Percentiles rank a stretch among this genome's conserved stretches.
Conservation (phyloP, 1,140 invertebrate genomes). For the Penaeus indicus region DNA sequence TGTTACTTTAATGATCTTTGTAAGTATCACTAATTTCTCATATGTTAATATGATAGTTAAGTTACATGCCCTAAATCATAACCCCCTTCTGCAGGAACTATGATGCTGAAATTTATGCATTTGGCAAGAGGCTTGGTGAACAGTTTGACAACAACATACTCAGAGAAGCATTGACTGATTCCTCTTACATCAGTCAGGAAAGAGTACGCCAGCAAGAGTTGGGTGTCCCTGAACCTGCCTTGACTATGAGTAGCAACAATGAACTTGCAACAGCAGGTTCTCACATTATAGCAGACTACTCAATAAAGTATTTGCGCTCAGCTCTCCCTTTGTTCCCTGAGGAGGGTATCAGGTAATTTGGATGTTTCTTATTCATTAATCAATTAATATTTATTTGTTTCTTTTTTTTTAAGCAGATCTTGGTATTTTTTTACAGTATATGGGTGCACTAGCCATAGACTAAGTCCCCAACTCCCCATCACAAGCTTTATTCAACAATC, state of each 20-base stretch:
- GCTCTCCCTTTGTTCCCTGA: conserved; percentile 81
- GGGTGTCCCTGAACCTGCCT: conserved; percentile 34
- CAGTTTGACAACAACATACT: conserved; percentile 81
- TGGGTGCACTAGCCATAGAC: no score
- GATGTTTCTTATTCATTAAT: no score
- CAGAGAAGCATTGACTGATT: conserved; percentile 83
- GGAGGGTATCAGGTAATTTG: conserved; percentile 74
- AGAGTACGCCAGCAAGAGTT: conserved; percentile 78
- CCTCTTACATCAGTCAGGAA: conserved; percentile 83
- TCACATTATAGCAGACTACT: conserved; percentile 74
- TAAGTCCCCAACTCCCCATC: no score
- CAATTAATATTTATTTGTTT: no score
- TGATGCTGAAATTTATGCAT: conserved; percentile 88
- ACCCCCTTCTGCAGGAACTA: conserved; percentile 78
- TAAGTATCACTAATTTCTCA: no score
- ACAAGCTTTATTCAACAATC: no score
- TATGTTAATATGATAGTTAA: no score
- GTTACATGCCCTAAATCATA: no score
- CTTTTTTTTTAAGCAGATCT: no score
- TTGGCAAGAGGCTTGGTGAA: conserved; percentile 88
- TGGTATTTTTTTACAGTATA: no score
- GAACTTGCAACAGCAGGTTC: conserved; percentile 79
- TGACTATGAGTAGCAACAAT: conserved; percentile 72
- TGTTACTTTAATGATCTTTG: no score
- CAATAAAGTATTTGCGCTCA: conserved; percentile 75